Base-by-base conservation (phyloP, 2,797 vertebrate species). In the Anabas testudineus region DNA sequence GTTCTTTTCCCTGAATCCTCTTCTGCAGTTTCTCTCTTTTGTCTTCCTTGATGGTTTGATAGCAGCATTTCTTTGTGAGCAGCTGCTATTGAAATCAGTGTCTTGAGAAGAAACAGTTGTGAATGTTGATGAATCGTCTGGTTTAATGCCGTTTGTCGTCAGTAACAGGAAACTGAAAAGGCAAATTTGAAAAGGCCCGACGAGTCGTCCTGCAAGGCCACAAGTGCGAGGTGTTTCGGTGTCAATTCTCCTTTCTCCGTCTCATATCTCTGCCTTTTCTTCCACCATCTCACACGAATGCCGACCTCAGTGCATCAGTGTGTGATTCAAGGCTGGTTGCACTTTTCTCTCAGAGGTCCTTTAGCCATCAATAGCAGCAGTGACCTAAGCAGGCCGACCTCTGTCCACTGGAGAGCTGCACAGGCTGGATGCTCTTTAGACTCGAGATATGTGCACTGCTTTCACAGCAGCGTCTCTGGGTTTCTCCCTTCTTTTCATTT, bases 301-400 rank as follows among this genome's bases (percentile, higher is more conserved):
- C 48, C 18, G 30, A 71, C 78, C 62, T 82, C 32, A 8, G 48
- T 26, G 52, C 61, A 54, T 58, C 67, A 19, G 39, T n/a, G 5
- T 9, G 48, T 0, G 21, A 59, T 74, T 87, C 75, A 71, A 74
- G 54, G 71, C 79, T 21, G 71, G 78, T 83, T 85, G 80, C 75
- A 87, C 84, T 86, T 85, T 81, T 82, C 74, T 76, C 74, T 72
- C 46, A 2, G 46, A 61, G 30, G 61, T 81, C 58, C 62, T 81
- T 80, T 41, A 63, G 55, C 47, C 28, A 8, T 75, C 53, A 69
- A 73, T 55, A 60, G 54, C 57, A 30, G 47, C 28, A 59, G 41
- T 68, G 64, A 61, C 64, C 48, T 28, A 55, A 63, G 58, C 63
- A 16, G 46, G 10, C 19, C 14, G 71, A 80, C 71, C 80, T 67